Base-by-base conservation (phyloP, 2,113 vertebrate genomes). In the Lutjanus erythropterus region DNA sequence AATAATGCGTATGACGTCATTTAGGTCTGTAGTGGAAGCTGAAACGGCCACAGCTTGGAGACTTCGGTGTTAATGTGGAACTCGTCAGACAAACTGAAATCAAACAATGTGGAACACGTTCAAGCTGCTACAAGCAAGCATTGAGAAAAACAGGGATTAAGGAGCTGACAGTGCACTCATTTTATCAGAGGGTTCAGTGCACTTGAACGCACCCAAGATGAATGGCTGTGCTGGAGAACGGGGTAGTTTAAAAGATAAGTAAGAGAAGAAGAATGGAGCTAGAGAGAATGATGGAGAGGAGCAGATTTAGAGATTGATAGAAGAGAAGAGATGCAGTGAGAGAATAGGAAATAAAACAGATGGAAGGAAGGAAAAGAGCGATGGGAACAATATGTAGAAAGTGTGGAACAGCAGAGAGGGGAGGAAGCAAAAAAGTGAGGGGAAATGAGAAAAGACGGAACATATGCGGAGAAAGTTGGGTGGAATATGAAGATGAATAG, bases 221-320 rank as follows among this genome's bases (percentile, higher is more conserved):
- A 87, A 87, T 78, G 52, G 68, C 71, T 66, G 68, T 58, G 52
- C 65, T 15, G 46, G n/a, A 50, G 52, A 71, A 72, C 11, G 9
- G 15, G 49, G 53, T 66, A 77, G 65, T 77, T 83, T 60, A 55
- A 81, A 58, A 82, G 88, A 91, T 78, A 83, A 76, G 73, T 47
- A 41, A 44, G 59, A 76, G 44, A 69, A 86, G 46, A 86, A 71
- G 72, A 84, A 67, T 72, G 47, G 67, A 39, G 65, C 12, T 37
- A 33, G 39, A 71, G 64, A 61, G 52, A 78, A 74, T 81, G 79
- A 87, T 64, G 58, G 74, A 83, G 79, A 70, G 72, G 67, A 76
- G 60, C 56, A 79, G 64, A 89, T 75, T 29, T 39, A 12, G 53
- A 74, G 79, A 82, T 55, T 80, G 66, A 72, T 67, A 53, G 58